Evolutionary conservation across 2,888 invertebrate species (phyloP).

Genomic region (Eristalis arbustorum): DNA sequence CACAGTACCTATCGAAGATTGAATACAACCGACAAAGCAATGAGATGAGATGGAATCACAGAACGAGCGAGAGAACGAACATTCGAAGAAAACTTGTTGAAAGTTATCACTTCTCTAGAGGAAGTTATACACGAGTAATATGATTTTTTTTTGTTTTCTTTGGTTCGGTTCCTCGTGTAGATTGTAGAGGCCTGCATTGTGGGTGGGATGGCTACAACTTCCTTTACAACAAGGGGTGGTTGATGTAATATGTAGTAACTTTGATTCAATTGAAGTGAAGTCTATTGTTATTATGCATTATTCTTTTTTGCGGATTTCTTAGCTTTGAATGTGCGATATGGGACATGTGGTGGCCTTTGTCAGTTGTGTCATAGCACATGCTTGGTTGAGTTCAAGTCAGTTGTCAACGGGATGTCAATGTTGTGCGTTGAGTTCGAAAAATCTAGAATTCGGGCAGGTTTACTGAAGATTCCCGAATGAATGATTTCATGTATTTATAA

Average conservation of each 20-base stretch:
- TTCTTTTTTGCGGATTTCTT: neutral
- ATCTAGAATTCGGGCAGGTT: no score
- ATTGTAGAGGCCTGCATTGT: neutral
- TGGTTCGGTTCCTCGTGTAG: neutral
- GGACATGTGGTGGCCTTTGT: neutral
- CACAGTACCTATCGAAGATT: conserved; percentile 2
- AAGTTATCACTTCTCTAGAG: conserved; percentile 44
- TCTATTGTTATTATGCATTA: no score
- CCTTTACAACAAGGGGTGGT: conserved; percentile 9
- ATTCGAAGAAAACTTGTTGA: conserved; percentile 13
- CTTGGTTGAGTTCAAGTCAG: neutral
- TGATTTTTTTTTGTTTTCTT: neutral
- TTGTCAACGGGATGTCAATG: neutral
- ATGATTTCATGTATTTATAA: no score
- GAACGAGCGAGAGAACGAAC: neutral
- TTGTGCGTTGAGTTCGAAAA: neutral
- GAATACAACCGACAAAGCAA: neutral
- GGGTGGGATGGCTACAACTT: conserved; percentile 4
- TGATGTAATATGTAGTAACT: conserved; percentile 2
- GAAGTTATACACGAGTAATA: conserved; percentile 32
- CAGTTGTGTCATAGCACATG: neutral
- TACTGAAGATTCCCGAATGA: no score
- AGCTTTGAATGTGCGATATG: neutral
- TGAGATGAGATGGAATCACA: neutral
- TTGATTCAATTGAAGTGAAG: neutral